Conservation (phyloP, 2,797 vertebrate genomes). For the Pagetopsis macropterus region DNA sequence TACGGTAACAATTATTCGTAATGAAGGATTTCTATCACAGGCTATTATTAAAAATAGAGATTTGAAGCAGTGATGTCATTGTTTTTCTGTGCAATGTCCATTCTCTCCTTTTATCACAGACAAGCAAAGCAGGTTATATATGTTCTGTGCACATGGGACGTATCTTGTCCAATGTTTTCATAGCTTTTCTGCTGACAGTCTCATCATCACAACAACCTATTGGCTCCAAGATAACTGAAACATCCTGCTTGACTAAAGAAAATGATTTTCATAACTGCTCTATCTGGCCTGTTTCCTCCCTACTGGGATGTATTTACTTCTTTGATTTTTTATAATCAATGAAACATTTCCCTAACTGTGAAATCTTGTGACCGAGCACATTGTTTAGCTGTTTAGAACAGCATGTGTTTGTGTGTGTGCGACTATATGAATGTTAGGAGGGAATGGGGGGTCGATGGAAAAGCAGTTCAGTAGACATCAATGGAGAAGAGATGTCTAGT, state of each 20-base stretch:
- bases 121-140: background rate
- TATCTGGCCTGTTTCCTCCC: conserved; percentile 39
- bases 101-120: conserved; percentile 3
- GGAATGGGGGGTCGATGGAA: conserved; percentile 1
- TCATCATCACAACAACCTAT: conserved; percentile 16
- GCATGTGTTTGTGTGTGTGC: conserved; percentile 9
- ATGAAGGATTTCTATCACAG: background rate
- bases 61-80: conserved; percentile 11
- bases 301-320: conserved; percentile 24
- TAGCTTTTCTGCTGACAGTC: conserved; percentile 23
- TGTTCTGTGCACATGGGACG: conserved; percentile 7
- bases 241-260: conserved; percentile 34
- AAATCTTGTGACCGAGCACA: conserved; percentile 49
- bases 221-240: conserved; percentile 32
- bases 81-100: conserved; percentile 2
- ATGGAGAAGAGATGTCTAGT: background rate
- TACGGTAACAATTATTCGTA: background rate
- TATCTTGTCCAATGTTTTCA: conserved; percentile 20
- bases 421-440: conserved; percentile 11
- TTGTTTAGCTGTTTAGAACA: conserved; percentile 62
- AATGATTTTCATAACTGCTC: conserved; percentile 38
- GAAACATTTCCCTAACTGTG: conserved; percentile 44
- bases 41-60: conserved; percentile 6
- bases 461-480: conserved; percentile 8
- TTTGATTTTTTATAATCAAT: conserved; percentile 50